These are phyloP conservation scores for Hylomyscus alleni DNA, from an alignment of 2,797 vertebrate genomes.

Conservation along the genomic window DNA sequence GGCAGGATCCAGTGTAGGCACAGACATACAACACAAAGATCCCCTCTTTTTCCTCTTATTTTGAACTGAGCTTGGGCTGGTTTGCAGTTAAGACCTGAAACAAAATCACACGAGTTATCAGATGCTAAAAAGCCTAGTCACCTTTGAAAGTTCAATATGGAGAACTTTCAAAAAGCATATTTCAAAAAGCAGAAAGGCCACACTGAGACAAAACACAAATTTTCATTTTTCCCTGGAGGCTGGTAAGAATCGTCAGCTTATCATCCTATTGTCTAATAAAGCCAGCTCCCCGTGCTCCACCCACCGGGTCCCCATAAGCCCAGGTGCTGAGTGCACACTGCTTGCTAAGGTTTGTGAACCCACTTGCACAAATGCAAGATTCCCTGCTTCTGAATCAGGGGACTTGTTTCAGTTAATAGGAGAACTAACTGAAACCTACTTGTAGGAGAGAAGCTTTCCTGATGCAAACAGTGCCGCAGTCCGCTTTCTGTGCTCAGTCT, in stretches of 20 bases:
- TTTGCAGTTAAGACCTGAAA: slow-evolving; percentile 62
- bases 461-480: background rate
- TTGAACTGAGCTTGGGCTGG: slow-evolving; percentile 67
- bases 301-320: background rate
- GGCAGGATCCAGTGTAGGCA: slow-evolving; percentile 35
- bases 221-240: background rate
- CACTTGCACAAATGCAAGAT: background rate
- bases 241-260: background rate
- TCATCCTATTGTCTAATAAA: background rate
- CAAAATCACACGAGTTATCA: slow-evolving; percentile 14
- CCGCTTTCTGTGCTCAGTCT: background rate
- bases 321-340: background rate
- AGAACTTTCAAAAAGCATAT: background rate
- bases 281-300: background rate
- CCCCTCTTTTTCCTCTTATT: slow-evolving; percentile 64
- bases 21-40: slow-evolving; percentile 54
- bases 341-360: slow-evolving; percentile 23
- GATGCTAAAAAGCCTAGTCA: slow-evolving; percentile 37
- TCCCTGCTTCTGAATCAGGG: background rate
- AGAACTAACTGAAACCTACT: background rate
- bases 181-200: slow-evolving; percentile 27
- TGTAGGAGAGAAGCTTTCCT: background rate
- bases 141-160: background rate
- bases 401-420: background rate
- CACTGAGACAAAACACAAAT: background rate